phyloP scores from a whole-genome alignment of 1,140 invertebrate genomes.

The Drosophila gunungcola region DNA sequence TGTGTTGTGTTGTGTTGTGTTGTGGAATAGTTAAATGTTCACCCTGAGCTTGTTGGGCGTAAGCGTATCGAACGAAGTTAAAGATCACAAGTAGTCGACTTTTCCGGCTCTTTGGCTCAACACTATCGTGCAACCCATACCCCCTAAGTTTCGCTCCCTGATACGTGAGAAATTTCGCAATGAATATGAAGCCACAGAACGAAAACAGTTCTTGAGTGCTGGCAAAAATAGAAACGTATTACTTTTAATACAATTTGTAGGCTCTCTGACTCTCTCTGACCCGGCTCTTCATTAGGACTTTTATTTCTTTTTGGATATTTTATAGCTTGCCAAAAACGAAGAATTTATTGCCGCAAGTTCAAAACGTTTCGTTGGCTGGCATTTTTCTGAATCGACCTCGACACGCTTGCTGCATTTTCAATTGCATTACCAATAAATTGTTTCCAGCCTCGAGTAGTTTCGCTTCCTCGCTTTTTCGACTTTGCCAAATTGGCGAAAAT shows the following conservation, averaged over 20 bases:
- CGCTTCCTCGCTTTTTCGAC: not conserved
- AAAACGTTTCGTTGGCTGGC: slow-evolving; percentile 53
- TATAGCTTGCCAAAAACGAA: slow-evolving; percentile 46
- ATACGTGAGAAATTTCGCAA: slow-evolving; percentile 72
- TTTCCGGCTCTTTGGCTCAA: slow-evolving; percentile 27
- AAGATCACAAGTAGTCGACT: slow-evolving; percentile 35
- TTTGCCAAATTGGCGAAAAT: slow-evolving; percentile 40
- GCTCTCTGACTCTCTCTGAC: slow-evolving; percentile 20
- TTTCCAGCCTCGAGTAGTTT: slow-evolving; percentile 43
- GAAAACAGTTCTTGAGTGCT: slow-evolving; percentile 28
- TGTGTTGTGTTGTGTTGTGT: slow-evolving; percentile 3
- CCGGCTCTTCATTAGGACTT: slow-evolving; percentile 64
- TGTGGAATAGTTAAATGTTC: slow-evolving; percentile 45
- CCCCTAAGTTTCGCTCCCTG: not conserved
- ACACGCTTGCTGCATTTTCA: slow-evolving; percentile 71
- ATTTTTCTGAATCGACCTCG: slow-evolving; percentile 49
- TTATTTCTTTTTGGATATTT: slow-evolving; percentile 46
- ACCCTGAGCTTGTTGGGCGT: slow-evolving; percentile 14
- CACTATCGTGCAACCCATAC: slow-evolving; percentile 41
- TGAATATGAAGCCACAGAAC: slow-evolving; percentile 51
- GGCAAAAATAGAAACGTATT: slow-evolving; percentile 13
- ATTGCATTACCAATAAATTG: slow-evolving; percentile 69
- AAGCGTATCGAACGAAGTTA: slow-evolving; percentile 21
- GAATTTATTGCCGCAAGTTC: slow-evolving; percentile 79
- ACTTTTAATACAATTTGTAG: slow-evolving; percentile 70